Evolutionary conservation across 2,888 invertebrate genomes (phyloP), one percentile per base, ranked within the genome.

Genomic region (Hydriomena furcata): DNA sequence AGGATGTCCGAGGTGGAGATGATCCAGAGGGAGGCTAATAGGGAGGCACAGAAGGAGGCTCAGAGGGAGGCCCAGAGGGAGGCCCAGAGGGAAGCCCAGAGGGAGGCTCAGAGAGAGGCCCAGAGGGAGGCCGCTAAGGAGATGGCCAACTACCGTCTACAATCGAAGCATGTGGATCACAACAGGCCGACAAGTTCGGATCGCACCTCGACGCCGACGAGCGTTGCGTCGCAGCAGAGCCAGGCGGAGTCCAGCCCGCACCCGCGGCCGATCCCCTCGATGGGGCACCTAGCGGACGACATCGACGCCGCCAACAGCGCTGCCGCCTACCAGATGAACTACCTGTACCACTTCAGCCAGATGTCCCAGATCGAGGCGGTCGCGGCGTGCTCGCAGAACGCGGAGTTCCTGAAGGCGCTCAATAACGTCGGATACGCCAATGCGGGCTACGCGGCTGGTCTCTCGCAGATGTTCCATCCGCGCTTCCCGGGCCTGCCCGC

Each of bases 281-380:
- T 84, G 75, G 83, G 84, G 31, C 81, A 79, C 37, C 68, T 93
- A 35, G 92, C 93, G 0, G 92, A 91, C 38, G 94, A 94, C 50
- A 92, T 94, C 31, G 94, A 94, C 66, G 93, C 94, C 0, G 94
- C 94, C 0, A 94, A 93, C 1, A 91, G 93, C 35, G 93, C 94
- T 0, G 92, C 94, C 1, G 86, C 95, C 37, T 94, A 93, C 66
- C 94, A 94, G 70, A 94, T 95, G 93, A 75, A 94, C 58, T 95
- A 94, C 95, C 76, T 95, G 40, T 17, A 17, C 95, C 95, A 95
- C 68, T 69, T 51, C 10, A 42, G 23, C 27, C 52, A 47, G 7
- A 20, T 93, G 31, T 92, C 91, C 62, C 93, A 93, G 67, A 73
- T 93, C 44, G 93, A 93, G 68, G 90, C 91, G 5, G 91, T 92